Conservation (phyloP, 1,140 invertebrate genomes). For the Ericerus pela region DNA sequence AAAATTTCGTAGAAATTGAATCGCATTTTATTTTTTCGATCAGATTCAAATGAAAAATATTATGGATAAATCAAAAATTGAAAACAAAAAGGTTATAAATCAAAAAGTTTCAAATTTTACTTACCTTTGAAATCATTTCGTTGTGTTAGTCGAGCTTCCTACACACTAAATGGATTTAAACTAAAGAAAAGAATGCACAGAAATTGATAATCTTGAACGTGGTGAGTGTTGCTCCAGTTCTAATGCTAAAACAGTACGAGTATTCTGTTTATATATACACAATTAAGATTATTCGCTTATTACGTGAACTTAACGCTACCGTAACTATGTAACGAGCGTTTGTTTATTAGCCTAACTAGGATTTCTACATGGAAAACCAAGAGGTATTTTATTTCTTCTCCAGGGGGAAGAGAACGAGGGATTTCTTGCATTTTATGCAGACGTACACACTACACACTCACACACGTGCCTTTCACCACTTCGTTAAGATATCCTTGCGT, state of each 20-base stretch:
- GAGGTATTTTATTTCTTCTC: constrained; percentile 9
- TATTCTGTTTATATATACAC: constrained; percentile 5
- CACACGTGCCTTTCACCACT: constrained; percentile 9
- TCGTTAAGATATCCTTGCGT: constrained; percentile 10
- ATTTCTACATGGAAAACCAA: constrained; percentile 9
- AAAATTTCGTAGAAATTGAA: no score
- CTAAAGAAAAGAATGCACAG: no score
- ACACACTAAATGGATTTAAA: no score
- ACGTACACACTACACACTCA: no score
- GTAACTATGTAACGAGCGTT: constrained; percentile 5
- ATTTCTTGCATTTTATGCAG: no score
- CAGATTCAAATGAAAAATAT: no score
- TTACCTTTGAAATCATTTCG: constrained; percentile 6
- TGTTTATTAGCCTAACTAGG: constrained; percentile 11
- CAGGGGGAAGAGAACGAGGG: no score
- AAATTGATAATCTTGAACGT: background rate
- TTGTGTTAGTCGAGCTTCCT: background rate
- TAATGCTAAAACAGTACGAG: background rate
- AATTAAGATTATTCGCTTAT: constrained; percentile 8
- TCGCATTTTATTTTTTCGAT: no score
- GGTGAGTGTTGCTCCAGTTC: constrained; percentile 1
- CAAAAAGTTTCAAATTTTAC: no score
- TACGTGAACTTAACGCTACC: constrained; percentile 5
- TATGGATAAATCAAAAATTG: no score
- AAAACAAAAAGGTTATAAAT: no score